Conservation (phyloP, 2,113 vertebrate species). For the Saimiri boliviensis region DNA sequence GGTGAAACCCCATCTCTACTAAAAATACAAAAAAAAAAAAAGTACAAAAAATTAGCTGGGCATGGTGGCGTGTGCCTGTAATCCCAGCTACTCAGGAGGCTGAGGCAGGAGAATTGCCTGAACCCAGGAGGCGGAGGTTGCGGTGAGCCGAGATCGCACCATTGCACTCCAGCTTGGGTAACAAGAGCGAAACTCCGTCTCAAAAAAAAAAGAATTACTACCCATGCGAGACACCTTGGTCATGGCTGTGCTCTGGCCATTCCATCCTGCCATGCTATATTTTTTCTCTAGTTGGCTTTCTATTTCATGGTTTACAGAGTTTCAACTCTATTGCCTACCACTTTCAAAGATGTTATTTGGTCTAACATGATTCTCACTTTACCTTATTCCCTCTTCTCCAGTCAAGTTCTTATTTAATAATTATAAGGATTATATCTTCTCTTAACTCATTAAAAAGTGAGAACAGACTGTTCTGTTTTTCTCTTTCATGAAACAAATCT, state of each 20-base stretch:
- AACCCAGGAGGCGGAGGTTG: too few relatives aligned
- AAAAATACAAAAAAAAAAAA: too few relatives aligned
- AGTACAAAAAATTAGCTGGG: too few relatives aligned
- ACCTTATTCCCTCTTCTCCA: background rate
- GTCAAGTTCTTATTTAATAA: background rate
- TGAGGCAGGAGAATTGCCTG: too few relatives aligned
- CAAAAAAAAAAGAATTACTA: too few relatives aligned
- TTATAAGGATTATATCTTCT: background rate
- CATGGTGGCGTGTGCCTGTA: too few relatives aligned
- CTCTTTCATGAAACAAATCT: background rate
- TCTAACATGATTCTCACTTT: background rate
- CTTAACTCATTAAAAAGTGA: background rate
- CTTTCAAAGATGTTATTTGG: background rate
- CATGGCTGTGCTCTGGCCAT: background rate
- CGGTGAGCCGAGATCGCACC: too few relatives aligned
- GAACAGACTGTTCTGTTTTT: background rate
- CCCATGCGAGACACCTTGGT: fast-evolving
- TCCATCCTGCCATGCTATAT: fast-evolving
- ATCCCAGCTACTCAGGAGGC: too few relatives aligned
- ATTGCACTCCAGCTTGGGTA: too few relatives aligned
- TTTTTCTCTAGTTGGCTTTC: background rate
- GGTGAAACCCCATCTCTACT: too few relatives aligned
- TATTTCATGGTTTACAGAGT: too few relatives aligned
- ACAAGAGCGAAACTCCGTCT: too few relatives aligned
- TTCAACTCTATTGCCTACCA: background rate